Conservation (phyloP, 1,140 invertebrate species). For the Thrips palmi region DNA sequence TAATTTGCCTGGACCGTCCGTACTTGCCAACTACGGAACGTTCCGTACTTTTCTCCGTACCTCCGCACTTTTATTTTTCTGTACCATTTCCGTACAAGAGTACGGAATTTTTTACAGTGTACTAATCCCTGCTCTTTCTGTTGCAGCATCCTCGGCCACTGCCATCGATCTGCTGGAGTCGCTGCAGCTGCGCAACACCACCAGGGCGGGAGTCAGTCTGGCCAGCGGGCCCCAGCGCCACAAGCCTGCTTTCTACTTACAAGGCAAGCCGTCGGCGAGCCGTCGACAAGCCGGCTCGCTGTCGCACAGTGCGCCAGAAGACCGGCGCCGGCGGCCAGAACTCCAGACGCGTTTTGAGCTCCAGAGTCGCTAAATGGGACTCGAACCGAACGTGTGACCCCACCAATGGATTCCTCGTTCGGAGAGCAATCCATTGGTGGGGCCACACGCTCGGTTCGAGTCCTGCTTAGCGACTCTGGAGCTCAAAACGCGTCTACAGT, state of each 20-base stretch:
- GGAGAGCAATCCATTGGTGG: no score
- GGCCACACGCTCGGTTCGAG: no score
- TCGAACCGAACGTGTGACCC: no score
- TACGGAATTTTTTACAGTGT: neutral
- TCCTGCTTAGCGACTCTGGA: no score
- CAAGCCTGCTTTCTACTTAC: conserved; percentile 39
- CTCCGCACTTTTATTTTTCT: neutral
- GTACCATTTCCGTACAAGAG: neutral
- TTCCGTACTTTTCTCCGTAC: neutral
- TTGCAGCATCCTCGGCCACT: conserved; percentile 24
- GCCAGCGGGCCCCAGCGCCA: conserved; percentile 39
- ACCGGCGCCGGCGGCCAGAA: no score
- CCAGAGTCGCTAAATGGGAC: no score
- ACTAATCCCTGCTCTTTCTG: conserved; percentile 4
- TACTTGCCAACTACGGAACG: neutral
- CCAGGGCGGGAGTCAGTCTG: conserved; percentile 36
- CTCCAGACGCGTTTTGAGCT: no score
- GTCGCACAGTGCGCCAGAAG: no score
- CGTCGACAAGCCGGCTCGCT: no score
- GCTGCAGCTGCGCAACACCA: conserved; percentile 45
- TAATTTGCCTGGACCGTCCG: neutral
- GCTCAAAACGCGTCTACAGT: no score
- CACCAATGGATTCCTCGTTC: no score
- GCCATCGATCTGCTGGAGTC: conserved; percentile 44
- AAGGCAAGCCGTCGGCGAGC: conserved; percentile 36